Conservation (phyloP, 2,888 invertebrate genomes). For the Orthosia gothica region DNA sequence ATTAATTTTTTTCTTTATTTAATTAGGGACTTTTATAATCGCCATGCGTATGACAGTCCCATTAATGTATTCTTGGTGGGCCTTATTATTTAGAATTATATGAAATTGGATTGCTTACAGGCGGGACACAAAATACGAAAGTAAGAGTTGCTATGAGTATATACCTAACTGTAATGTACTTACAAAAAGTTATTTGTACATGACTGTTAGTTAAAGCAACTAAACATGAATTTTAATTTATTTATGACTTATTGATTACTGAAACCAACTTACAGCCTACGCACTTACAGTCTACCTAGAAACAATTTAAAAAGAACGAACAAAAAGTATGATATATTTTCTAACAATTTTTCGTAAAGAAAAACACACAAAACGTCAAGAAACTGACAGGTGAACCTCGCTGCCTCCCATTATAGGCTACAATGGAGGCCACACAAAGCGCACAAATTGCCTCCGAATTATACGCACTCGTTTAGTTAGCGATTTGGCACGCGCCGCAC, state of each 20-base stretch:
- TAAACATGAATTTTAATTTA: not conserved
- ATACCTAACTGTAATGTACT: too few species aligned
- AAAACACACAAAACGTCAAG: slow-evolving; percentile 33
- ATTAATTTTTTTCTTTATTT: too few species aligned
- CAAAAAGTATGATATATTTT: slow-evolving; percentile 6
- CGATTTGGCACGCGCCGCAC: slow-evolving; percentile 39
- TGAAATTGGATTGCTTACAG: not conserved
- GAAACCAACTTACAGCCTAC: too few species aligned
- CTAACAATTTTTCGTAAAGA: slow-evolving; percentile 1
- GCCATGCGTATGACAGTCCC: too few species aligned
- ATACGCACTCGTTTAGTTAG: slow-evolving; percentile 58
- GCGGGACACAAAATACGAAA: not conserved
- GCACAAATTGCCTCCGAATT: slow-evolving; percentile 60
- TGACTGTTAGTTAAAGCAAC: too few species aligned
- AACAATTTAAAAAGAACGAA: not conserved
- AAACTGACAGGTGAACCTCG: slow-evolving; percentile 34
- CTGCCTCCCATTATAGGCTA: slow-evolving; percentile 41
- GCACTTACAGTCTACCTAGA: not conserved
- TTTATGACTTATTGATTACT: not conserved
- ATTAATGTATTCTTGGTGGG: too few species aligned
- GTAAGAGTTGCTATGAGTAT: too few species aligned
- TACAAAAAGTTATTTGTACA: too few species aligned
- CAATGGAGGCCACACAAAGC: slow-evolving; percentile 59
- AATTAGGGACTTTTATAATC: too few species aligned
- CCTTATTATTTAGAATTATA: not conserved